Conservation (phyloP, 2,113 vertebrate species). For the Brienomyrus longianalis region DNA sequence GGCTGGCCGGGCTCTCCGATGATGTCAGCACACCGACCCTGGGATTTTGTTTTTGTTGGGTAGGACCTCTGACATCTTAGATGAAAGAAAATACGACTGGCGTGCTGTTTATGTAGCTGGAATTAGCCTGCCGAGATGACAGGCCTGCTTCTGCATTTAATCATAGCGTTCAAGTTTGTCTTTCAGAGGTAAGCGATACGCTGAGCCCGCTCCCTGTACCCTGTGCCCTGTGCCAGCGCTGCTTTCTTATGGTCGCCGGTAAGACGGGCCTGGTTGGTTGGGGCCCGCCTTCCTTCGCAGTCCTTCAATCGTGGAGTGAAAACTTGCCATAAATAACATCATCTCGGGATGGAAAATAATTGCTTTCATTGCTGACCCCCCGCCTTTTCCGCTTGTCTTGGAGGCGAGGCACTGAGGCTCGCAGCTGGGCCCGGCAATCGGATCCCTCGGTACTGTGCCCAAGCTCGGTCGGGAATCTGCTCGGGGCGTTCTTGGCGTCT, state of each 20-base stretch:
- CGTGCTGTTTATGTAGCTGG: not conserved
- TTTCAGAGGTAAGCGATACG: not conserved
- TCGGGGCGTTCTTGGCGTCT: not conserved
- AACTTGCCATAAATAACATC: conserved; percentile 14
- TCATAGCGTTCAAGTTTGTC: not conserved
- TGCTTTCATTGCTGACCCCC: not conserved
- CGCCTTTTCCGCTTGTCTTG: conserved; percentile 23
- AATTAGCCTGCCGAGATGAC: not conserved
- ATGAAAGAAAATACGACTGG: not conserved
- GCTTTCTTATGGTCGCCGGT: not conserved
- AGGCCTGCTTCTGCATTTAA: not conserved
- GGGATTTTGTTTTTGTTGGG: not conserved
- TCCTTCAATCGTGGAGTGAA: not conserved
- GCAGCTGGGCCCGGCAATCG: not conserved
- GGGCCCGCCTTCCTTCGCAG: not conserved
- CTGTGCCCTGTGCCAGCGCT: not conserved
- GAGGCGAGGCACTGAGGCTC: conserved; percentile 17
- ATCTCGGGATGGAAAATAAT: not conserved
- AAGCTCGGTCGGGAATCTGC: not conserved
- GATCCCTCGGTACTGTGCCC: conserved; percentile 21
- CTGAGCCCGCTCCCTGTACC: not conserved
- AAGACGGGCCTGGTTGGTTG: not conserved
- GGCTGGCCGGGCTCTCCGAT: not conserved
- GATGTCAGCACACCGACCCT: not conserved
- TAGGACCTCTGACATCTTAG: not conserved